phyloP scores from a whole-genome alignment of 2,888 invertebrate genomes.

The Drosophila lutescens region DNA sequence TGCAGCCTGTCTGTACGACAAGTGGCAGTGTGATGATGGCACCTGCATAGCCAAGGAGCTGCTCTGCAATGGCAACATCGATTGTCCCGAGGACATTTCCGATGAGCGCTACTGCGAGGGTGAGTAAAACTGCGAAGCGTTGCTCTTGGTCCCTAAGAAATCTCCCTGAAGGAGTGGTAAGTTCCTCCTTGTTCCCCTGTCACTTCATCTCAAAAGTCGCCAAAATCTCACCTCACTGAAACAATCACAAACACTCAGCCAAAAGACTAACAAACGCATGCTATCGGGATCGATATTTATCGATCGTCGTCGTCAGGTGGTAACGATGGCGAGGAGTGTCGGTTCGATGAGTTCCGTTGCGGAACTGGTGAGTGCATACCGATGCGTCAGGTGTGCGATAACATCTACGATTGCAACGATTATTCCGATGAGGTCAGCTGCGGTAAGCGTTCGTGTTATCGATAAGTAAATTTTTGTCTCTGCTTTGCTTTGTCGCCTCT shows the following conservation, averaged over 20 bases:
- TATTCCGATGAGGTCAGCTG: slow-evolving; percentile 91
- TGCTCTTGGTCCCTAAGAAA: background rate
- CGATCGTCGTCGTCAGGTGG: slow-evolving; percentile 57
- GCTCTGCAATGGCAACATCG: slow-evolving; percentile 88
- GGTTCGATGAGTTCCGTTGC: slow-evolving; percentile 87
- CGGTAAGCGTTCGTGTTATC: slow-evolving; percentile 86
- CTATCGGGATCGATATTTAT: slow-evolving; percentile 13
- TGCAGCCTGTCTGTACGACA: slow-evolving; percentile 88
- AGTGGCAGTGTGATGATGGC: slow-evolving; percentile 91
- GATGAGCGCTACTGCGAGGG: slow-evolving; percentile 89
- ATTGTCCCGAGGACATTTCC: slow-evolving; percentile 89
- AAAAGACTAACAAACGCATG: slow-evolving; percentile 38
- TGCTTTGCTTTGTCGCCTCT: slow-evolving; percentile 1
- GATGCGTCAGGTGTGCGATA: slow-evolving; percentile 87
- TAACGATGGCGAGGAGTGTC: slow-evolving; percentile 80
- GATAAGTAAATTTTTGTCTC: background rate
- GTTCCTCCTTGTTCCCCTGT: slow-evolving; percentile 3
- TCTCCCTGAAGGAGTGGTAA: slow-evolving; percentile 20
- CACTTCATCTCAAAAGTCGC: background rate
- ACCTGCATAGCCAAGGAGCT: slow-evolving; percentile 87
- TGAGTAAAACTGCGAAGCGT: slow-evolving; percentile 59
- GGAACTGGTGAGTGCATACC: slow-evolving; percentile 87
- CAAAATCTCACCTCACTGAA: background rate
- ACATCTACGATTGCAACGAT: slow-evolving; percentile 89
- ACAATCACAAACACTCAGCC: background rate